phyloP scores from a whole-genome alignment of 2,888 invertebrate species.

The Octonoba sinensis region DNA sequence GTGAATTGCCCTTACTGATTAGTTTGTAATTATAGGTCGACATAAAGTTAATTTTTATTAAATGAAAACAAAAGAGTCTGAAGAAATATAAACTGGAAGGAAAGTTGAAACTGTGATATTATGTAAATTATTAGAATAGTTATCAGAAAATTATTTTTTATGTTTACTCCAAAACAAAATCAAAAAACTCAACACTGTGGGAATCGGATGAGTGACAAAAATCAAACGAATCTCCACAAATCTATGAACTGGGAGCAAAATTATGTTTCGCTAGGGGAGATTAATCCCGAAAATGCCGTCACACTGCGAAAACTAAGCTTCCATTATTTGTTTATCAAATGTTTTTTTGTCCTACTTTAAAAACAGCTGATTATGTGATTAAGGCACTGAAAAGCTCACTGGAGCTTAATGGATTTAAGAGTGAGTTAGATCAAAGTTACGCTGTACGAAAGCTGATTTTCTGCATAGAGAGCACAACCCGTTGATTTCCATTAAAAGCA shows the following conservation, averaged over 20 bases:
- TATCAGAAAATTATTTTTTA: no score
- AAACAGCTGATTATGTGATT: conserved; percentile 31
- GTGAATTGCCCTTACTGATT: no score
- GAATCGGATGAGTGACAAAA: conserved; percentile 19
- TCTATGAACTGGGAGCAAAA: conserved; percentile 22
- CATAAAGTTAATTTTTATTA: no score
- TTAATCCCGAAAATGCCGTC: conserved; percentile 31
- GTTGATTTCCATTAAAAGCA: no score
- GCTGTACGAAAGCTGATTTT: not conserved
- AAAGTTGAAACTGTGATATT: no score
- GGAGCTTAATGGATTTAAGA: conserved; percentile 39
- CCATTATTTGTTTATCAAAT: conserved; percentile 27
- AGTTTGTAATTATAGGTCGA: no score
- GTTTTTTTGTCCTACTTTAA: conserved; percentile 20
- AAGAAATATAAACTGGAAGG: no score
- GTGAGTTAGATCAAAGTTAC: conserved; percentile 33
- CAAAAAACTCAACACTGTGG: not conserved
- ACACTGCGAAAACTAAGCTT: conserved; percentile 21
- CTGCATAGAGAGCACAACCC: no score
- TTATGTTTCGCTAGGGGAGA: conserved; percentile 31
- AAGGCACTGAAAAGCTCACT: conserved; percentile 35
- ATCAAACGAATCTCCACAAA: conserved; percentile 20
- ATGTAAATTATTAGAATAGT: no score
- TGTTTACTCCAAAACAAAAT: no score
- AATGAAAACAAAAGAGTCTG: no score